Evolutionary conservation across 2,113 vertebrate species (phyloP), one percentile per base, ranked within the genome.

Genomic region (Spizaetus ornatus): DNA sequence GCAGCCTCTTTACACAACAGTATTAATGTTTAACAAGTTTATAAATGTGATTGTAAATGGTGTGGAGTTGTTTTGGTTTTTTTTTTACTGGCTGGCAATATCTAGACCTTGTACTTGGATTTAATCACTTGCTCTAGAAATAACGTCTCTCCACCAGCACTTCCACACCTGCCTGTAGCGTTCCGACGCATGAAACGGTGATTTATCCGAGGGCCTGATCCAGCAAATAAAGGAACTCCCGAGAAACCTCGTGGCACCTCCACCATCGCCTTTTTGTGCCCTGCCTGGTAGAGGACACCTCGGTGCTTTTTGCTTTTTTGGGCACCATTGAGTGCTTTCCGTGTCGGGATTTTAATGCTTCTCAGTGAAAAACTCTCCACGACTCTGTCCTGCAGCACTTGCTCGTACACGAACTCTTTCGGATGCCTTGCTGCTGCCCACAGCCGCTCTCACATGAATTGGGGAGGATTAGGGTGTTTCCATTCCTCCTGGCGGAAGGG

Each of bases 301-400:
- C 6, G 11, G 31, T 6, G 31, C 18, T 27, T 11, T 31, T 10
- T 6, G 36, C 6, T 34, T 10, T 45, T 31, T 14, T 14, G 8
- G 10, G 36, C 6, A 14, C 7, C 42, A 11, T 1, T 0, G 21
- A 9, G 38, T 0, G 13, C 13, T 58, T 29, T 23, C 13, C 10
- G 0, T 3, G 2, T 34, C 4, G 5, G 62, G 40, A 16, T 31
- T 36, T 34, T 25, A 20, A 59, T 1, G 16, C 2, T 61, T 87
- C 55, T 61, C 12, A 19, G 31, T 32, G 4, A 43, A 67, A 18
- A 67, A 18, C 16, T 32, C 53, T 20, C 23, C 6, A 1, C 2
- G 1, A 13, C 18, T 50, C 47, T 2, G 8, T 15, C 36, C 40
- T 13, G 45, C 20, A 1, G 31, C 3, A 3, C 72, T 8, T 4